Conservation (phyloP, 2,797 vertebrate species). For the Danio aesculapii region DNA sequence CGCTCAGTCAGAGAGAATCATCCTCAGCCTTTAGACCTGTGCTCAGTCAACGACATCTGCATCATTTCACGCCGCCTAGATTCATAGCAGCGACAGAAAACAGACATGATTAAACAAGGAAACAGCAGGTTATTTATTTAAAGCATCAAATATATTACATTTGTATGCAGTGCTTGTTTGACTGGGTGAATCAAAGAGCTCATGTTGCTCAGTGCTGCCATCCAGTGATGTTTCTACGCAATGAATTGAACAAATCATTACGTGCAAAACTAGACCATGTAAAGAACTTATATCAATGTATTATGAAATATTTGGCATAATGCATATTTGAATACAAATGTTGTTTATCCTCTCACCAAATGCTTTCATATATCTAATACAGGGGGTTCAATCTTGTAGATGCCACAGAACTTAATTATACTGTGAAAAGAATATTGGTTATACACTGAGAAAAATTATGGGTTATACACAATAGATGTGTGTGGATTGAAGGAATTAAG, state of each 20-base stretch:
- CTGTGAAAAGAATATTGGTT: background rate
- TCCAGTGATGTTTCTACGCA: constrained; percentile 63
- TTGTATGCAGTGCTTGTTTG: background rate
- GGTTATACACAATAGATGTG: no score
- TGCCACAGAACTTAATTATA: background rate
- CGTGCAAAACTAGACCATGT: background rate
- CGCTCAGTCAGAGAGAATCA: constrained; percentile 32
- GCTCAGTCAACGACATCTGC: constrained; percentile 1
- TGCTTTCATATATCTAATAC: background rate
- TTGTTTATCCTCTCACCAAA: background rate
- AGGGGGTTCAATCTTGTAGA: background rate
- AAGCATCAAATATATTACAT: no score
- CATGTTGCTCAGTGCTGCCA: constrained; percentile 65
- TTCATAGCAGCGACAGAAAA: background rate
- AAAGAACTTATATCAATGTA: background rate
- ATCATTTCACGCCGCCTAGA: background rate
- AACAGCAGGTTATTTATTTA: background rate
- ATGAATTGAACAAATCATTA: background rate
- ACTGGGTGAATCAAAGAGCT: constrained; percentile 4
- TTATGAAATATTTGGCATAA: background rate
- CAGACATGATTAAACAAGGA: background rate
- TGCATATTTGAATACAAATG: background rate
- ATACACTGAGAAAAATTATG: background rate
- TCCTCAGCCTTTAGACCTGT: constrained; percentile 35
- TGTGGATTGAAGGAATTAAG: no score